Evolutionary conservation across 30 jellyfish, hydroid and myxozoan genomes (phyloP), one percentile per base, ranked within the genome.

Genomic region (Clytia hemisphaerica): DNA sequence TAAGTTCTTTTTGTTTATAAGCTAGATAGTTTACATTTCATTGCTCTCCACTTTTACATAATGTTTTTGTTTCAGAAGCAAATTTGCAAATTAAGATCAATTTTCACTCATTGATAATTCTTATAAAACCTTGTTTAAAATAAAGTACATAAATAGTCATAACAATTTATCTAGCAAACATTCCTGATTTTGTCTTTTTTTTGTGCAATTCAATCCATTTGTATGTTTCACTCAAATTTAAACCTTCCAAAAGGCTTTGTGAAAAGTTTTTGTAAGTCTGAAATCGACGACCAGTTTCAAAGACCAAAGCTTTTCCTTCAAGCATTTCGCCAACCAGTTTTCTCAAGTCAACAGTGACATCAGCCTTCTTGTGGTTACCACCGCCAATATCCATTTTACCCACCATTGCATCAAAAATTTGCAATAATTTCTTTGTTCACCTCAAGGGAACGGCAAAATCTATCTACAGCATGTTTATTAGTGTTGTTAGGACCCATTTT

Each of bases 401-500:
- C 16, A 9, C 53, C 53, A 9, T 40, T 10, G 10, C 53, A 40
- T 40, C n/a, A n/a, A n/a, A 40, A 16, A 10, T 7, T 7, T 40
- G n/a, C 78, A 19, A 65, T 19, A 6, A 29, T 29, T 2, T 19
- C 24, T 40, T 65, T 35, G 44, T 65, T 65, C 4, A 42, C 66
- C 33, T 7, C 42, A 4, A 65, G 78, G 34, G 67, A 48, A 18
- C 45, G 38, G 22, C 73, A 34, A 25, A 4, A 34, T 14, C 78
- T 2, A 65, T 65, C 78, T 9, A 65, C 45, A 25, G 78, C 73
- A 5, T 36, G 26, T 37, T 6, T 4, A 32, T 58, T 36, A 19
- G 73, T 14, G 7, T 65, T 45, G 37, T 65, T 65, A 2, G 77
- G 69, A 7, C 77, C 77, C 16, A 63, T 62, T 37, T 63, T 44